Evolutionary conservation across 1,140 invertebrate species (phyloP).

Genomic region (Adelges cooleyi): DNA sequence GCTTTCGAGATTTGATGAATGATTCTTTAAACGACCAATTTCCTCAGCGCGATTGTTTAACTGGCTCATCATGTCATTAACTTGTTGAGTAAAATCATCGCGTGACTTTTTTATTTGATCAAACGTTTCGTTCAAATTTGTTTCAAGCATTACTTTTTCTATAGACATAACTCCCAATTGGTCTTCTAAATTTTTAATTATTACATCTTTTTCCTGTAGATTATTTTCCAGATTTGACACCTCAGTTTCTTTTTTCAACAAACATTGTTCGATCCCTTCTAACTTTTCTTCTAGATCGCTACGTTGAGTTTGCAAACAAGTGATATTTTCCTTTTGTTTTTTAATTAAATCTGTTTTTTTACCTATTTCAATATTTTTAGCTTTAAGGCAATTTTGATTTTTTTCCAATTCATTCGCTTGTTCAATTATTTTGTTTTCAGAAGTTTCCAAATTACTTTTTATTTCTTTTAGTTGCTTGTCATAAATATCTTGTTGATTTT

Average conservation of each 20-base stretch:
- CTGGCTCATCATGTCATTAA: background rate
- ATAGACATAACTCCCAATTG: background rate
- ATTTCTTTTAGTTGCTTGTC: background rate
- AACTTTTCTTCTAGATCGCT: background rate
- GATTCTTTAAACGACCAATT: background rate
- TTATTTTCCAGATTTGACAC: background rate
- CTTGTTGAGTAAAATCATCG: background rate
- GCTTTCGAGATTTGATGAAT: background rate
- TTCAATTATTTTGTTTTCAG: background rate
- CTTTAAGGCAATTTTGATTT: background rate
- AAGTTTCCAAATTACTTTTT: background rate
- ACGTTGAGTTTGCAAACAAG: background rate
- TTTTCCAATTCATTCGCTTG: background rate
- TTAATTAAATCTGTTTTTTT: background rate
- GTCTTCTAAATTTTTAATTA: background rate
- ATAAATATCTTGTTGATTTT: background rate
- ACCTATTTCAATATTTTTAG: background rate
- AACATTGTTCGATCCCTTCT: background rate
- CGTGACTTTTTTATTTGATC: background rate
- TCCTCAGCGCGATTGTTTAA: background rate
- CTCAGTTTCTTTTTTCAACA: background rate
- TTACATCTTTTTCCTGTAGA: background rate
- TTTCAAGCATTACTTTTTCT: conserved; percentile 9
- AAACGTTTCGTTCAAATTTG: background rate
- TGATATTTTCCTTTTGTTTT: background rate